phyloP scores from a whole-genome alignment of 2,888 invertebrate species.

The Chromoteleia sp. region DNA sequence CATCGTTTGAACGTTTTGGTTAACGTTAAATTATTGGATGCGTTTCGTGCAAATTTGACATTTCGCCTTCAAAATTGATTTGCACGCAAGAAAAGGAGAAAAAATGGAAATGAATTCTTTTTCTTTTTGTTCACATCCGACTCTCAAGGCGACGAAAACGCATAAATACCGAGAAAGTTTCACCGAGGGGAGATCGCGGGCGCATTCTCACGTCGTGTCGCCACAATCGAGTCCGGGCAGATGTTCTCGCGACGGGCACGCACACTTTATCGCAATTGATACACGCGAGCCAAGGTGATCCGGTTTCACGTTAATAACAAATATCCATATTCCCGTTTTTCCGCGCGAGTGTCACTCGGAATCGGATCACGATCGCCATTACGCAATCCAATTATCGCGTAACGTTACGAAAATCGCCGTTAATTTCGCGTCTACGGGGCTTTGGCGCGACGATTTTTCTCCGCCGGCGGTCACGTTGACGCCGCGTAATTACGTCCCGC shows the following conservation, averaged over 20 bases:
- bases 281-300: constrained; percentile 82
- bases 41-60: no score
- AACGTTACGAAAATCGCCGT: constrained; percentile 66
- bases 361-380: constrained; percentile 77
- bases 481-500: constrained; percentile 48
- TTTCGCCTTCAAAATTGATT: no score
- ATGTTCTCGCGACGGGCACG: constrained; percentile 36
- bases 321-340: constrained; percentile 91
- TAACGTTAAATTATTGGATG: no score
- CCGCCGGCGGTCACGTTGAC: not conserved
- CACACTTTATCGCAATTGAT: constrained; percentile 75
- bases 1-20: no score
- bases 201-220: constrained; percentile 27
- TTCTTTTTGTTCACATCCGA: not conserved
- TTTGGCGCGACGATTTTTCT: constrained; percentile 12
- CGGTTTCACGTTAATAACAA: constrained; percentile 80
- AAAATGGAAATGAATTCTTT: not conserved
- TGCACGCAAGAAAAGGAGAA: constrained; percentile 1
- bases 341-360: constrained; percentile 86
- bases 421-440: constrained; percentile 37
- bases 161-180: constrained; percentile 39
- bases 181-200: constrained; percentile 3
- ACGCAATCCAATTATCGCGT: constrained; percentile 78
- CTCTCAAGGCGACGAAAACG: not conserved
- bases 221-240: constrained; percentile 38